These are phyloP conservation scores for Dipodomys spectabilis DNA, from an alignment of 2,113 vertebrate genomes.

Conservation along the genomic window DNA sequence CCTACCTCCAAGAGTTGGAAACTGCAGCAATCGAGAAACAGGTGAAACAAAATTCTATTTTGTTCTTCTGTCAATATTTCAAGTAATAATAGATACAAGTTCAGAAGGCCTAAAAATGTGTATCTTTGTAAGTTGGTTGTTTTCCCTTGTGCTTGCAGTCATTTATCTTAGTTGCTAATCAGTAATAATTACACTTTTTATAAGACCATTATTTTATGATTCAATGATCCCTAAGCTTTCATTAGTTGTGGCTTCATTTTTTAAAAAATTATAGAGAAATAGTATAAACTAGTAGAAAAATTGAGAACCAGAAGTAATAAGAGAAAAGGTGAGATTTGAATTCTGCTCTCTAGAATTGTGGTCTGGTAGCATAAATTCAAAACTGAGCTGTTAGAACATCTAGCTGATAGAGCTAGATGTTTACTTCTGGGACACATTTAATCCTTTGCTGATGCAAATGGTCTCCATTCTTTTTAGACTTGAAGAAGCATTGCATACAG, in stretches of 20 bases:
- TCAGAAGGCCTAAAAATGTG: background rate
- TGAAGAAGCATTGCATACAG: constrained; percentile 47
- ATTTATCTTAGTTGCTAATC: constrained; percentile 47
- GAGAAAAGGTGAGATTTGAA: background rate
- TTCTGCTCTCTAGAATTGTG: background rate
- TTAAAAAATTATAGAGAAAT: background rate
- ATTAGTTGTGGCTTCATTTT: background rate
- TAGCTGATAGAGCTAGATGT: background rate
- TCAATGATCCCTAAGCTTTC: background rate
- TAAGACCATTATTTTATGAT: constrained; percentile 37
- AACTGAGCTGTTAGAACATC: background rate
- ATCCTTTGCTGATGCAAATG: background rate
- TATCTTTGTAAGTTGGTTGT: background rate
- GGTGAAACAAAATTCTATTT: constrained; percentile 60
- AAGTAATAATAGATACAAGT: constrained; percentile 33
- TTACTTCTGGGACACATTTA: background rate
- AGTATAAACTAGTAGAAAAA: background rate
- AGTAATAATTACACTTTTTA: background rate
- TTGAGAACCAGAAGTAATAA: background rate
- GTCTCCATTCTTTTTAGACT: background rate
- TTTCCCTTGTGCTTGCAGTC: background rate
- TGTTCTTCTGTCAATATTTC: background rate
- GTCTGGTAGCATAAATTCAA: background rate
- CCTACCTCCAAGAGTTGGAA: background rate
- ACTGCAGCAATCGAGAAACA: constrained; percentile 51